Conservation (phyloP, 2,797 vertebrate genomes). For the Brachyrhaphis roseni region DNA sequence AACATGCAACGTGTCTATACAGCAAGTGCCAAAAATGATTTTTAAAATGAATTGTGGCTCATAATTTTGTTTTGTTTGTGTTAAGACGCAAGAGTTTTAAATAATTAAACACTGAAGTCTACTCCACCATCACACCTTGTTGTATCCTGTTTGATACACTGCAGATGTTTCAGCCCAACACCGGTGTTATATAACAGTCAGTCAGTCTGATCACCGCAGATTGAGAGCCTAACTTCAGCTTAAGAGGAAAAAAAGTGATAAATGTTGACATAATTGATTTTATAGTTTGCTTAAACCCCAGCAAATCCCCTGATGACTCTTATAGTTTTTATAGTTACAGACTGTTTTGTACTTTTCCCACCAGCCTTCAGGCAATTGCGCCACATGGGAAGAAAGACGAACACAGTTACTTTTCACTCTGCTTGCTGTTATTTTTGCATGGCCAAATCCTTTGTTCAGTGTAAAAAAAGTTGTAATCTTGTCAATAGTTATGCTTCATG, state of each 20-base stretch:
- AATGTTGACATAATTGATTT: not conserved
- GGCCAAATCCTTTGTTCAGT: not conserved
- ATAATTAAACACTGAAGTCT: not conserved
- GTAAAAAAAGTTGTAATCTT: not conserved
- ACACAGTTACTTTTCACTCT: not conserved
- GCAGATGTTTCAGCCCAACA: not conserved
- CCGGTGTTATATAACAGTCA: not conserved
- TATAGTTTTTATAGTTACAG: not conserved
- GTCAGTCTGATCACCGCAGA: not conserved
- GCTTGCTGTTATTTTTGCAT: not conserved
- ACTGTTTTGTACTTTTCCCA: constrained; percentile 1
- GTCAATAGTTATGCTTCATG: not conserved
- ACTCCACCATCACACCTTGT: not conserved
- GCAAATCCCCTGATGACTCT: not conserved
- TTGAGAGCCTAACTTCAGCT: not conserved
- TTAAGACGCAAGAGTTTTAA: too few relatives aligned
- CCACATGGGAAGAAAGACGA: not conserved
- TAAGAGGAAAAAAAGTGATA: not conserved
- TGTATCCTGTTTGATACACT: not conserved
- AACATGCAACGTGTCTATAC: too few relatives aligned
- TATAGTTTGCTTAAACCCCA: not conserved
- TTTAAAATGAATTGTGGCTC: not conserved
- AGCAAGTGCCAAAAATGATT: not conserved
- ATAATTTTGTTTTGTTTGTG: not conserved
- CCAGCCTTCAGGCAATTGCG: not conserved